Conservation (phyloP, 2,797 vertebrate genomes). For the Anableps anableps region DNA sequence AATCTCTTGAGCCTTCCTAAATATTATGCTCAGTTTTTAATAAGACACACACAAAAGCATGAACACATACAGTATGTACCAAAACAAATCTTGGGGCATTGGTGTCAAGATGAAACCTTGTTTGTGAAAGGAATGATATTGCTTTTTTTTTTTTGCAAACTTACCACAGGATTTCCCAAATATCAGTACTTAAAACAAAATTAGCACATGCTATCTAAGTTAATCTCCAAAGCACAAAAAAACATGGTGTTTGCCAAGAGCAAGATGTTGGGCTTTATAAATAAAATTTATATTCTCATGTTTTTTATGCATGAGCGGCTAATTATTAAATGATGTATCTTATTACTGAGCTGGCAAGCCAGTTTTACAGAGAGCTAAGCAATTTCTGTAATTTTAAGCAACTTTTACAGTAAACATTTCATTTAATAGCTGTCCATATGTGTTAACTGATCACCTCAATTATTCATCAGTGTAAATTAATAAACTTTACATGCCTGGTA, state of each 20-base stretch:
- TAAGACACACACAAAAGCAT: constrained; percentile 34
- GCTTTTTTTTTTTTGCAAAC: constrained; percentile 26
- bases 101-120: constrained; percentile 35
- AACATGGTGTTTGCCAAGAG: no score
- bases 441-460: background rate
- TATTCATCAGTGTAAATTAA: background rate
- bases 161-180: constrained; percentile 24
- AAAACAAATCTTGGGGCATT: constrained; percentile 52
- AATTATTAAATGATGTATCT: background rate
- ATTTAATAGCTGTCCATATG: background rate
- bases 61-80: constrained; percentile 16
- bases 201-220: constrained; percentile 19
- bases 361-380: background rate
- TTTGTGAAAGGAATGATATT: constrained; percentile 38
- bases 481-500: background rate
- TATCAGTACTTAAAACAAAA: constrained; percentile 22
- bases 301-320: background rate
- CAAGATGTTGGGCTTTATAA: background rate
- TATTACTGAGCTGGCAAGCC: background rate
- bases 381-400: background rate
- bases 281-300: background rate
- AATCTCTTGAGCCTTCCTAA: constrained; percentile 57
- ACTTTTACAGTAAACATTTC: background rate
- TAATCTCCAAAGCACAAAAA: background rate
- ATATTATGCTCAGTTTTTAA: constrained; percentile 63